Conservation (phyloP, 1,140 invertebrate species). For the Ooceraea biroi region DNA sequence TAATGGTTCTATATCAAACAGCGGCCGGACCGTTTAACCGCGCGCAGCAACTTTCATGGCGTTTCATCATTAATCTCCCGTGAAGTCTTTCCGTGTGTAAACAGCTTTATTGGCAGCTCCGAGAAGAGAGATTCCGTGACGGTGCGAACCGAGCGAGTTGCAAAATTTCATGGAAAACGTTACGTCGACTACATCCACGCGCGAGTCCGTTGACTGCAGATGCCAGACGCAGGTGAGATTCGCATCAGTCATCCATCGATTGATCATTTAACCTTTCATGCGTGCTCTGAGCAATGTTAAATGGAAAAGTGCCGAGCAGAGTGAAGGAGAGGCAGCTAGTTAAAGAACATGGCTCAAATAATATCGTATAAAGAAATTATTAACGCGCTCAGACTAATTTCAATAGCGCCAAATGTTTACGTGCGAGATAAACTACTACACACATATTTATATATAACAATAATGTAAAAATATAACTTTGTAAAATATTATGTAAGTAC, state of each 20-base stretch:
- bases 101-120: constrained; percentile 77
- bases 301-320: constrained; percentile 49
- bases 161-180: constrained; percentile 72
- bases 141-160: constrained; percentile 67
- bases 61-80: constrained; percentile 83
- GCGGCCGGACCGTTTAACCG: constrained; percentile 78
- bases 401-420: background rate
- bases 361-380: background rate
- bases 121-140: constrained; percentile 48
- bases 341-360: constrained; percentile 38
- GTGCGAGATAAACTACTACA: background rate
- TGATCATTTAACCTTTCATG: constrained; percentile 20
- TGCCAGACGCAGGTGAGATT: constrained; percentile 73
- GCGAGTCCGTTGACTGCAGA: constrained; percentile 58
- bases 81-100: constrained; percentile 81
- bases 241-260: constrained; percentile 15
- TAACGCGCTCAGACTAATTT: background rate
- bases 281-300: constrained; percentile 38
- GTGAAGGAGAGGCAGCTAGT: constrained; percentile 26
- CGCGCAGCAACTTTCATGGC: constrained; percentile 70
- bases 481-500: too few species aligned
- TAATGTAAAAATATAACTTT: too few species aligned
- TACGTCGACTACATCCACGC: background rate
- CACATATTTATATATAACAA: constrained; percentile 3
- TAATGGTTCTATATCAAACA: constrained; percentile 84